Evolutionary conservation across 2,113 vertebrate genomes (phyloP), one percentile per base, ranked within the genome.

Genomic region (Zosterops hypoxanthus): DNA sequence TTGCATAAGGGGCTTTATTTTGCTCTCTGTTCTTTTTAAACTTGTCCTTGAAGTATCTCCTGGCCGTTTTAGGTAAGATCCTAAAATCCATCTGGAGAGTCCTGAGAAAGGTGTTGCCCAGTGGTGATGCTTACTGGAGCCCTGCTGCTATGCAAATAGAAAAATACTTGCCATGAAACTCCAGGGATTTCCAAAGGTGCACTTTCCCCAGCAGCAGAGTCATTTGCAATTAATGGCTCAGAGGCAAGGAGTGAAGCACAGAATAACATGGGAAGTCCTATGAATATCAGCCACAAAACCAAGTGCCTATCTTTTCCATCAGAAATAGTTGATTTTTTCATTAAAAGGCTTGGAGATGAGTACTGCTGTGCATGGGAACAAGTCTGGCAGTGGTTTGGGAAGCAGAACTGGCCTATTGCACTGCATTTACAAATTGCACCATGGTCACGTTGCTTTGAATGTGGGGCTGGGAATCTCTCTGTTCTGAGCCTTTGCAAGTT

Each of bases 401-500:
- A 55, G 20, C 20, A 59, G 72, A 59, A 33, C 5, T 50, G 66
- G 39, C 18, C 26, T 29, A 1, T 41, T 8, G 12, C 3, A 4
- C 41, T 34, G 41, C 11, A 9, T 39, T 64, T 56, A 24, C 24
- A 42, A 50, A 12, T 14, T 21, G 24, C 59, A 25, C 0, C 0
- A 6, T 39, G 55, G 53, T 60, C 53, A 4, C 0, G 0, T 50
- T 42, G 34, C 73, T 68, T 77, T 33, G 29, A 50, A 6, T 18
- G 22, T 14, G 29, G 31, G 28, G 2, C 7, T 28, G 29, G 53
- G 47, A 36, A 41, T 12, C 41, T 81, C 29, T 17, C 22, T 61
- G 0, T 42, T 53, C 57, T 91, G 31, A 34, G 28, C 36, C 31
- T 76, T 22, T 50, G 25, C 23, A 34, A n/a, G n/a, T 29, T 36